Evolutionary conservation across 2,797 vertebrate species (phyloP), one percentile per base, ranked within the genome.

Genomic region (Capromys pilorides): DNA sequence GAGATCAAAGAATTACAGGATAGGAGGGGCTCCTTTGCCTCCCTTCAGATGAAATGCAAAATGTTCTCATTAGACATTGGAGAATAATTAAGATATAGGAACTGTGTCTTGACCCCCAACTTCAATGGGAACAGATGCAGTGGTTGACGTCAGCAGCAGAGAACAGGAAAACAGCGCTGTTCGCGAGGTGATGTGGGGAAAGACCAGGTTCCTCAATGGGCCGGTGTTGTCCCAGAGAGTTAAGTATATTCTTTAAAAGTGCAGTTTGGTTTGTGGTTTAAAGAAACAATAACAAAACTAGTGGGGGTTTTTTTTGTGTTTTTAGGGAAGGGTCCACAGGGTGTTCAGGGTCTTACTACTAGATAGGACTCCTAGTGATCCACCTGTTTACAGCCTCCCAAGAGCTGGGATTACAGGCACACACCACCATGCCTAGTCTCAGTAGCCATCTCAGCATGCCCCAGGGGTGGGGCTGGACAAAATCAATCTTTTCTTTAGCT

Each of bases 211-310:
- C 94, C 75, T 94, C 59, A 85, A 13, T 71, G 64, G 67, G 31
- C 59, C 51, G 10, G 5, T 49, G 49, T 75, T 51, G 86, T 85
- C 13, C 61, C n/a, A n/a, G n/a, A 80, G 69, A 93, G 94, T 41
- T 26, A 73, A 88, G 73, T 95, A 41, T 83, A 19, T 61, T 85
- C 3, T 71, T 90, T 92, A 91, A 93, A 89, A 78, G 39, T 26
- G 0, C 5, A 57, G 19, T 77, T 66, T 51, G 57, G 45, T 91
- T 91, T 94, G 19, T 80, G 75, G 28, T 54, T 67, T 89, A 89
- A 93, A 62, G 18, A 91, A 41, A 51, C 51, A 89, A 28, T 45
- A 16, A 91, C 54, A 54, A 82, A 92, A 14, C 57, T 22, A 81
- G 8, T 45, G 4, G 4, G 45, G 45, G 45, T 45, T 45, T 45